phyloP scores from a whole-genome alignment of 2,888 invertebrate genomes.

The Caenorhabditis japonica region DNA sequence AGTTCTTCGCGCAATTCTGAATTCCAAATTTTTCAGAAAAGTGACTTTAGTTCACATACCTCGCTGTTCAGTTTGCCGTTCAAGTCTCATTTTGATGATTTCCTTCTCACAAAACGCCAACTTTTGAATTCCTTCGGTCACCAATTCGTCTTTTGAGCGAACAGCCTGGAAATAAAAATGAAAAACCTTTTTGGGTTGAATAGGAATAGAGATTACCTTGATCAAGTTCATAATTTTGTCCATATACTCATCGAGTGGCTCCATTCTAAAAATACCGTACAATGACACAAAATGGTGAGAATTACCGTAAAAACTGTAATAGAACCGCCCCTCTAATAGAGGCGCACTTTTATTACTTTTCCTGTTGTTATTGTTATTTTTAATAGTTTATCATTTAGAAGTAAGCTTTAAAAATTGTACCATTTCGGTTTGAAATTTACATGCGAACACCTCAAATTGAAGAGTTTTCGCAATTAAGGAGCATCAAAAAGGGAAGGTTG shows the following conservation, averaged over 20 bases:
- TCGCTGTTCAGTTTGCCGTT: conserved; percentile 2
- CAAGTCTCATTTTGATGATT: background rate
- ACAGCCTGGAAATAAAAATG: conserved; percentile 7
- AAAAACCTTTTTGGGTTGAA: background rate
- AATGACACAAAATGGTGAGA: too few species aligned
- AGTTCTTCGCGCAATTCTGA: conserved; percentile 6
- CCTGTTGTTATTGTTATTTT: too few species aligned
- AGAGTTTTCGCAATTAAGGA: too few species aligned
- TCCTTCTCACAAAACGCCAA: conserved; percentile 7
- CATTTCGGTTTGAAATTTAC: too few species aligned
- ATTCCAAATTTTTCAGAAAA: background rate
- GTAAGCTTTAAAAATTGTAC: too few species aligned
- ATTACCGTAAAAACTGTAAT: too few species aligned
- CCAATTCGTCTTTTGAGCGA: conserved; percentile 11
- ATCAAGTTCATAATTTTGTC: conserved; percentile 6
- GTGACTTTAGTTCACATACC: background rate
- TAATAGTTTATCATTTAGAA: too few species aligned
- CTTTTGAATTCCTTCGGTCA: conserved; percentile 18
- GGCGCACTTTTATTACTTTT: too few species aligned
- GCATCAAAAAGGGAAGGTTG: too few species aligned
- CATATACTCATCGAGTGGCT: conserved; percentile 21
- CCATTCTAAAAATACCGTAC: too few species aligned
- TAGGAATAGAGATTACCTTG: conserved; percentile 3
- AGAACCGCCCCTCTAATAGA: too few species aligned
- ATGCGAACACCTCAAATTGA: too few species aligned